Conservation (phyloP, 2,888 invertebrate species). For the Rhagophthalmus giganteus region DNA sequence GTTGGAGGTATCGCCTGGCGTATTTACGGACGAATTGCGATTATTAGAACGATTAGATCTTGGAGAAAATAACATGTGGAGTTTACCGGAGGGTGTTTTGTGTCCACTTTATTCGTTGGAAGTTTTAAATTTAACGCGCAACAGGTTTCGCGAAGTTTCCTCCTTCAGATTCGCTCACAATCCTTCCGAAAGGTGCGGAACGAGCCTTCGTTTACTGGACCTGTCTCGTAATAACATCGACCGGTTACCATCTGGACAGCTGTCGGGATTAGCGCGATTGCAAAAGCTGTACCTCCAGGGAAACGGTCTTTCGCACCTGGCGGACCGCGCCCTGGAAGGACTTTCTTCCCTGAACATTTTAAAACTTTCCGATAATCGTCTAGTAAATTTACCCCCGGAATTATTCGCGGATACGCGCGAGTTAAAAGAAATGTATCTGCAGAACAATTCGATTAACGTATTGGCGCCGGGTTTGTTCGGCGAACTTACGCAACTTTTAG, state of each 20-base stretch:
- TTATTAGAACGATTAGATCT: constrained; percentile 74
- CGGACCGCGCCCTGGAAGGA: constrained; percentile 78
- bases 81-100: constrained; percentile 73
- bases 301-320: constrained; percentile 75
- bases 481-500: constrained; percentile 73
- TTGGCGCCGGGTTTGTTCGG: constrained; percentile 79
- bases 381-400: constrained; percentile 79
- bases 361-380: constrained; percentile 78
- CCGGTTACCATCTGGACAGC: constrained; percentile 69
- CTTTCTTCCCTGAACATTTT: constrained; percentile 72
- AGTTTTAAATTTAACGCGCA: constrained; percentile 77
- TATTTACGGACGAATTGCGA: constrained; percentile 73
- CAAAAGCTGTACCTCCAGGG: constrained; percentile 76
- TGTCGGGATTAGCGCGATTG: constrained; percentile 71
- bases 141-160: constrained; percentile 74
- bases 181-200: constrained; percentile 69
- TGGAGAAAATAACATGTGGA: constrained; percentile 80
- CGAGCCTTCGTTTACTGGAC: constrained; percentile 71
- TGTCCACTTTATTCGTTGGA: constrained; percentile 76
- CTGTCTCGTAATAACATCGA: constrained; percentile 79
- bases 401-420: constrained; percentile 78
- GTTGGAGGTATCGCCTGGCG: constrained; percentile 72
- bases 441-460: constrained; percentile 81
- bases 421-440: constrained; percentile 77
- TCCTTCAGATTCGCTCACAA: constrained; percentile 70